Conservation (phyloP, 2,113 vertebrate species). For the Noturus placidus region DNA sequence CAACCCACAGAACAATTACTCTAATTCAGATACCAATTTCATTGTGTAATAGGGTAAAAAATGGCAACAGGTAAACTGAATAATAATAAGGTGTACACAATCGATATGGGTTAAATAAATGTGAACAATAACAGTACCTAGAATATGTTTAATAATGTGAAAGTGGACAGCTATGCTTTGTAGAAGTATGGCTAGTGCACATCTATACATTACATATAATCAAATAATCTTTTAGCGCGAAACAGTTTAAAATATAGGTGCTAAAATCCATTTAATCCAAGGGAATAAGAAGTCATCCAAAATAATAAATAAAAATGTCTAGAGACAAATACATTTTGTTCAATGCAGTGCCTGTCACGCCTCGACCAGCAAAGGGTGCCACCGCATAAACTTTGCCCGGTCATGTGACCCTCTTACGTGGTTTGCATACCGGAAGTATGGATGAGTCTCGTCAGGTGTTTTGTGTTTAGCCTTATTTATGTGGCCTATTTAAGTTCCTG, state of each 20-base stretch:
- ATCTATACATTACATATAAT: neutral
- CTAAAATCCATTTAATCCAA: neutral
- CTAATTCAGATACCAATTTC: conserved; percentile 44
- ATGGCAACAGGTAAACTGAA: conserved; percentile 47
- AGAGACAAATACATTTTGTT: neutral
- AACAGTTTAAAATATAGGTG: neutral
- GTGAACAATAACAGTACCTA: conserved; percentile 1
- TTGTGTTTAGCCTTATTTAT: no score
- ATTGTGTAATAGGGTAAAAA: conserved; percentile 37
- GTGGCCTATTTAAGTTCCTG: no score
- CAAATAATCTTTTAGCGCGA: neutral
- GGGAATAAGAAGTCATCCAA: neutral
- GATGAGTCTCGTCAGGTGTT: no score
- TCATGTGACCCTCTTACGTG: no score
- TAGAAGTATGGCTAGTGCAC: neutral
- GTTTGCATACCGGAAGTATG: no score
- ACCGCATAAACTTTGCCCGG: no score
- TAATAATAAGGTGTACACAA: conserved; percentile 44
- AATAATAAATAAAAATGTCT: neutral
- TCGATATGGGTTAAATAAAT: conserved; percentile 22
- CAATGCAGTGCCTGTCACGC: neutral
- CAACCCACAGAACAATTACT: neutral
- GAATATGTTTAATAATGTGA: neutral
- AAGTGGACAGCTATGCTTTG: neutral
- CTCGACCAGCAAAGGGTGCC: no score